Percentiles rank a stretch among this genome's conserved stretches.
phyloP scores from a whole-genome alignment of 2,113 vertebrate species.

The Leptosomus discolor region DNA sequence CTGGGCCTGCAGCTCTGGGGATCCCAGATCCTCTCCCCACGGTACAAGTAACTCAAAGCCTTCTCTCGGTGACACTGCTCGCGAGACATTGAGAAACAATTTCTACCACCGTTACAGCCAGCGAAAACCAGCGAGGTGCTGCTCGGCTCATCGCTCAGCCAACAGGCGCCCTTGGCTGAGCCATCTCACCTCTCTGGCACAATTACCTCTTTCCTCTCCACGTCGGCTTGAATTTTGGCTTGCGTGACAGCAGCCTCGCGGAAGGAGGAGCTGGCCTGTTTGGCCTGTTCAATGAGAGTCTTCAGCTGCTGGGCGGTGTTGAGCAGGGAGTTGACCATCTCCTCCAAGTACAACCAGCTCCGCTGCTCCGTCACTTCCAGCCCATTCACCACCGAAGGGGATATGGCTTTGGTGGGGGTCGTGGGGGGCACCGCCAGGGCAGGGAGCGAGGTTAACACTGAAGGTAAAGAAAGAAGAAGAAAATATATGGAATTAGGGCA shows the following conservation, averaged over 20 bases:
- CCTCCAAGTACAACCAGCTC: constrained; percentile 92
- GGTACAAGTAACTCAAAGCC: neutral
- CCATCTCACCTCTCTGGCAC: neutral
- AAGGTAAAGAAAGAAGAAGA: neutral
- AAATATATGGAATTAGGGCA: neutral
- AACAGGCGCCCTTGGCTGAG: neutral
- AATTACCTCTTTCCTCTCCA: constrained; percentile 87
- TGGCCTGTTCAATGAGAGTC: constrained; percentile 88
- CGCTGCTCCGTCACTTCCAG: constrained; percentile 83
- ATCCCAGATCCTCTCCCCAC: neutral
- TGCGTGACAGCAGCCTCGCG: constrained; percentile 57
- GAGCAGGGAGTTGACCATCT: constrained; percentile 89
- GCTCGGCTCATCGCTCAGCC: neutral
- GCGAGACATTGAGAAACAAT: neutral
- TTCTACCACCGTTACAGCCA: neutral
- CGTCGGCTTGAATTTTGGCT: constrained; percentile 74
- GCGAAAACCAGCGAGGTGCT: neutral
- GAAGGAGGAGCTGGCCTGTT: constrained; percentile 79
- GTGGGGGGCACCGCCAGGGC: constrained; percentile 84
- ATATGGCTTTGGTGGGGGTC: constrained; percentile 80
- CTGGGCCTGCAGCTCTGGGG: neutral
- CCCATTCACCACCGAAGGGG: constrained; percentile 69
- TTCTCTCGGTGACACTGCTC: neutral
- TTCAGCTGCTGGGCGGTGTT: constrained; percentile 93
- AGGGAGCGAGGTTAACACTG: constrained; percentile 87